Conservation (phyloP, 2,888 invertebrate genomes). For the Leucoma salicis region DNA sequence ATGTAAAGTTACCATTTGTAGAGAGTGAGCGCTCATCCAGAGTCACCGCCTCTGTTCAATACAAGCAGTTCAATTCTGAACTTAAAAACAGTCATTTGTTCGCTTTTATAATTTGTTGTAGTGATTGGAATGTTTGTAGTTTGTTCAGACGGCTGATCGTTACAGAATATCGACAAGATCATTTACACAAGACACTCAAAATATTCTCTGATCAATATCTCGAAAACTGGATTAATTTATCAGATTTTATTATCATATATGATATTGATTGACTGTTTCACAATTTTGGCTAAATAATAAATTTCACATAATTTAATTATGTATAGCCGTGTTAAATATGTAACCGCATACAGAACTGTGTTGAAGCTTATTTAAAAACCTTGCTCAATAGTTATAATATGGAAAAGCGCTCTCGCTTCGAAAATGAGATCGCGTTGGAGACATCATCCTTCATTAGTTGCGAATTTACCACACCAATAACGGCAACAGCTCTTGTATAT, state of each 20-base stretch:
- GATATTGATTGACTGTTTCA: neutral
- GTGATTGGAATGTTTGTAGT: conserved; percentile 68
- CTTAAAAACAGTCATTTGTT: conserved; percentile 33
- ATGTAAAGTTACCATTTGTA: conserved; percentile 17
- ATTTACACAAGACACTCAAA: conserved; percentile 1
- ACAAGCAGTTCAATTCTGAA: conserved; percentile 23
- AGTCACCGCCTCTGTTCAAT: conserved; percentile 13
- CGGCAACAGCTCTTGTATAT: conserved; percentile 22
- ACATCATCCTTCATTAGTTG: neutral
- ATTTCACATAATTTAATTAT: neutral
- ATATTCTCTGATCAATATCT: neutral
- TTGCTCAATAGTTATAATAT: conserved; percentile 1
- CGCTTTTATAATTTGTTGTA: conserved; percentile 34
- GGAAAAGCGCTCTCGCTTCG: conserved; percentile 26
- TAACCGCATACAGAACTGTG: neutral
- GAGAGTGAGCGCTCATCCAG: conserved; percentile 10
- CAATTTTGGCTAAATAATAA: neutral
- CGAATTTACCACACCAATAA: conserved; percentile 3
- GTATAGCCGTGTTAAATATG: neutral
- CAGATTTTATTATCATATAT: neutral
- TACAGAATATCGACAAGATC: conserved; percentile 36
- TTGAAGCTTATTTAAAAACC: neutral
- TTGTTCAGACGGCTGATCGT: conserved; percentile 54
- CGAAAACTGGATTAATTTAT: neutral
- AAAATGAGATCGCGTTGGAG: conserved; percentile 50